These are phyloP conservation scores for Thymelicus lineola DNA, from an alignment of 2,888 invertebrate genomes.

Conservation along the genomic window DNA sequence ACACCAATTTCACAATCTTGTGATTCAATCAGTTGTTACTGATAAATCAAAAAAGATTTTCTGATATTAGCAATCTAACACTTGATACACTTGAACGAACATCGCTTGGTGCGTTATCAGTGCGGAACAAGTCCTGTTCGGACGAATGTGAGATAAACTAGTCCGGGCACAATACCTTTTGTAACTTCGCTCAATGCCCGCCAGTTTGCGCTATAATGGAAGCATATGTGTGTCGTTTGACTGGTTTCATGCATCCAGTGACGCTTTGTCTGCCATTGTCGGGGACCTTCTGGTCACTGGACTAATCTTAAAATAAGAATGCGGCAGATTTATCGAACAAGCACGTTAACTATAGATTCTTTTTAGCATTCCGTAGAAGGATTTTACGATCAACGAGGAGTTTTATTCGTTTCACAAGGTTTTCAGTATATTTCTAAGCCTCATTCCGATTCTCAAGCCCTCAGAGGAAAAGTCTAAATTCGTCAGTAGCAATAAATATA, in stretches of 20 bases:
- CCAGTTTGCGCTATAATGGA: conserved; percentile 49
- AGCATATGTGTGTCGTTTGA: conserved; percentile 54
- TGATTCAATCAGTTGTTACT: conserved; percentile 2
- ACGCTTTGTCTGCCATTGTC: conserved; percentile 65
- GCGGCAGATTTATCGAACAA: conserved; percentile 54
- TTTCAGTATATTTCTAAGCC: no score
- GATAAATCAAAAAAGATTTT: conserved; percentile 37
- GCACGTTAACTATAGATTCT: conserved; percentile 48
- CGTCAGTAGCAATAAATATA: neutral
- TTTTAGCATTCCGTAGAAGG: neutral
- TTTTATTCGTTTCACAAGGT: no score
- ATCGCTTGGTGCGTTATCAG: conserved; percentile 66
- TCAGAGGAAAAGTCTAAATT: no score
- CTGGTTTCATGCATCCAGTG: conserved; percentile 70
- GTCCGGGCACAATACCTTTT: conserved; percentile 75
- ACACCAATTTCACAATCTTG: no score
- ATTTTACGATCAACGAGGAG: no score
- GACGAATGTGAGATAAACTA: conserved; percentile 74
- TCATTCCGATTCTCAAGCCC: no score
- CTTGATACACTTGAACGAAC: conserved; percentile 18
- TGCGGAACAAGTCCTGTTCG: conserved; percentile 68
- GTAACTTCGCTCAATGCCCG: conserved; percentile 70
- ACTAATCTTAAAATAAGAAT: conserved; percentile 58
- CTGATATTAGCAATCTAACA: conserved; percentile 39
- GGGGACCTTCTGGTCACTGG: conserved; percentile 55